Base-by-base conservation (phyloP, 2,888 invertebrate species). In the Drosophila nr. perissopoda region DNA sequence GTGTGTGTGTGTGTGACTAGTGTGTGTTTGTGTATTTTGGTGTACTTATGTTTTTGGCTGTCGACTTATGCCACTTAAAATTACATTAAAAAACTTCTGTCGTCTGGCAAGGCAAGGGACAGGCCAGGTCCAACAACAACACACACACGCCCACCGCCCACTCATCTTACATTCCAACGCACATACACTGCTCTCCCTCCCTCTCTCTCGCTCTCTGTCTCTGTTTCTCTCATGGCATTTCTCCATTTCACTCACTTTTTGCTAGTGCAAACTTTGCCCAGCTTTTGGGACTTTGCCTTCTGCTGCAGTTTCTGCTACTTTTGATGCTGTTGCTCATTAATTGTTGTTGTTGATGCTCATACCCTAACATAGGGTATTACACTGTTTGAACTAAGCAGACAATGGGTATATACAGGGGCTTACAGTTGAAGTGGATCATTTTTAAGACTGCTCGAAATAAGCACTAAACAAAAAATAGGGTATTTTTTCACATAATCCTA, bases 31-130 rank as follows among this genome's bases (percentile, higher is more conserved):
- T 70, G 63, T 66, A 65, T 56, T 56, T 18, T 18, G 27, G 65
- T 60, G 72, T 73, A 57, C 69, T 69, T 76, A 72, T 70, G 67
- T 70, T 72, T 80, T 86, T 67, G 87, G 82, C 87, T 89, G 86
- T 89, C 86, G 87, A 80, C 86, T 87, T 87, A 87, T 89, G 86
- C 87, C 90, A 89, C 90, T 87, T 87, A 87, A 87, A 87, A 89
- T 87, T 90, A 87, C 87, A 87, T 87, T 90, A 90, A 87, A 89
- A 88, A 87, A 89, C 70, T 87, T 90, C 76, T 71, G 74, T 68
- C 61, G 83, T 69, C 73, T 68, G 85, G 75, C 70, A 74, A 67
- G 72, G 79, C 59, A 69, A 49, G 66, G 68, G 71, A 59, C 56
- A 34, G 31, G 11, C 21, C 48, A 67, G 34, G 10, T 16, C 62